Conservation (phyloP, 2,797 vertebrate genomes). For the Gouania willdenowi region DNA sequence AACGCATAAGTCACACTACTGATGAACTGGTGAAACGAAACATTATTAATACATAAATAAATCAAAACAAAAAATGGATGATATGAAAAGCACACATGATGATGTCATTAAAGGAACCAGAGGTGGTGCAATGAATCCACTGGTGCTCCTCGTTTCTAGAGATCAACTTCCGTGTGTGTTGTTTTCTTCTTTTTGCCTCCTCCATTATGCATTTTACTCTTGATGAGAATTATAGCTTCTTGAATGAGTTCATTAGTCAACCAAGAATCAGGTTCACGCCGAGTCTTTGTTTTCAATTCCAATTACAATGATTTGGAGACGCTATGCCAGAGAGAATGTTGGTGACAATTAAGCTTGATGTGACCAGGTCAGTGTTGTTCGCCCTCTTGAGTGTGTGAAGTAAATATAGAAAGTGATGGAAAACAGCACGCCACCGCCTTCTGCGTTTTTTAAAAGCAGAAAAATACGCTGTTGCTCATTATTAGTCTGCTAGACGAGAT, state of each 20-base stretch:
- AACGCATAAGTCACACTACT: no score
- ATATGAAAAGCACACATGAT: no score
- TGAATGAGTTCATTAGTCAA: slow-evolving; percentile 58
- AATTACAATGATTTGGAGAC: slow-evolving; percentile 50
- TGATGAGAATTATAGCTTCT: slow-evolving; percentile 38
- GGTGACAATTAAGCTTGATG: slow-evolving; percentile 32
- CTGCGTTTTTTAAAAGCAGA: slow-evolving; percentile 19
- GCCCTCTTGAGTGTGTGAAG: slow-evolving; percentile 14
- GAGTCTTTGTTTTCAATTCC: slow-evolving; percentile 46
- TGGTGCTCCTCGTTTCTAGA: no score
- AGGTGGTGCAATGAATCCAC: no score
- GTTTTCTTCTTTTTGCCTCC: slow-evolving; percentile 26
- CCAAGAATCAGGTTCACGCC: slow-evolving; percentile 34
- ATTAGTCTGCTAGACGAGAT: slow-evolving; percentile 25
- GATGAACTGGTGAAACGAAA: no score
- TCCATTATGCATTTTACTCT: slow-evolving; percentile 49
- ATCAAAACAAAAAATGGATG: no score
- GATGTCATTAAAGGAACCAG: no score
- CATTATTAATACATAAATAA: no score
- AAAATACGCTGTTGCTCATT: slow-evolving; percentile 21
- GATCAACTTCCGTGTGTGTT: no score
- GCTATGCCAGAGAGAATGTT: slow-evolving; percentile 27
- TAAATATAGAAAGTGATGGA: slow-evolving; percentile 30
- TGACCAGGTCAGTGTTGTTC: slow-evolving; percentile 4
- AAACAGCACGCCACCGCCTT: slow-evolving; percentile 12